Percentiles rank a stretch among this genome's conserved stretches.
These are phyloP conservation scores for Pachypanchax playfairii DNA, from an alignment of 2,113 vertebrate species.

Conservation along the genomic window DNA sequence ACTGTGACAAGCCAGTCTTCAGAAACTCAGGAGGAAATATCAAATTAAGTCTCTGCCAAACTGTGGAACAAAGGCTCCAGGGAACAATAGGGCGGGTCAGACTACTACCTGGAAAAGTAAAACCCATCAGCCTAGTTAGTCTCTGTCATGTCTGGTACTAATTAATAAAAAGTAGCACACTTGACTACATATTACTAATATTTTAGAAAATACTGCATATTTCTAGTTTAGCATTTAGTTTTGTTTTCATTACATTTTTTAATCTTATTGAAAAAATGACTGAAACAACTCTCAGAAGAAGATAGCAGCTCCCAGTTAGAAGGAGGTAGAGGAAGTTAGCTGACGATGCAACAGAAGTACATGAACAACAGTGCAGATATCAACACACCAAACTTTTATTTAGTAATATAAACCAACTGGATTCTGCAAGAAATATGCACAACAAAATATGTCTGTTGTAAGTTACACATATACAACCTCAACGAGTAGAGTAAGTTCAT, in stretches of 20 bases:
- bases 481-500: too few species aligned
- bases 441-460: too few species aligned
- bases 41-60: neutral
- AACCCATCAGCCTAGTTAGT: neutral
- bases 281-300: too few species aligned
- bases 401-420: too few species aligned
- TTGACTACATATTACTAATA: neutral
- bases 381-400: too few species aligned
- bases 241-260: neutral
- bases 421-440: too few species aligned
- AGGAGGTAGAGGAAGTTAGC: too few species aligned
- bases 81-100: neutral
- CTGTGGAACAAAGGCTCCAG: neutral
- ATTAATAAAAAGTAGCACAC: neutral
- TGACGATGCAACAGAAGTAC: too few species aligned
- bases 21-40: neutral
- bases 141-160: neutral
- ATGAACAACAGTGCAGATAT: too few species aligned
- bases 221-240: too few species aligned
- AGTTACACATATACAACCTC: too few species aligned
- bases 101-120: neutral
- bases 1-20: neutral
- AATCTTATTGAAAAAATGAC: neutral
- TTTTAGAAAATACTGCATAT: neutral
- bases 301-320: too few species aligned